phyloP scores from a whole-genome alignment of 2,888 invertebrate species.

The Antheraea yamamai region DNA sequence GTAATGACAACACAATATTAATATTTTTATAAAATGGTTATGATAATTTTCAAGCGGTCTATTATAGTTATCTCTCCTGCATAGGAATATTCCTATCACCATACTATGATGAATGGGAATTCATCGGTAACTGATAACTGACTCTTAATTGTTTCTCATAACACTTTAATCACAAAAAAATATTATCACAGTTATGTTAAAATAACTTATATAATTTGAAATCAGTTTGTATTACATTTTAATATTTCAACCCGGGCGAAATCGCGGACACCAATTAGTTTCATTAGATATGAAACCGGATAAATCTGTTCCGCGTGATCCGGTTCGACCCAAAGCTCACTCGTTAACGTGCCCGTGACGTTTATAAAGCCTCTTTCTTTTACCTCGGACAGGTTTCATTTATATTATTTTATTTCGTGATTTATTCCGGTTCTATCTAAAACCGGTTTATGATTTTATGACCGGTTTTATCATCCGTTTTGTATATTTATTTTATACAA shows the following conservation, averaged over 20 bases:
- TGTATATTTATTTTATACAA: not conserved
- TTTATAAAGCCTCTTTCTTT: not conserved
- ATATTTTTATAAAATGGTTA: no score
- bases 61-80: no score
- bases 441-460: not conserved
- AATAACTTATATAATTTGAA: no score
- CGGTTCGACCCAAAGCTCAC: not conserved
- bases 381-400: not conserved
- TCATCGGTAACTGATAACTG: no score
- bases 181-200: no score
- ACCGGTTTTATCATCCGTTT: not conserved
- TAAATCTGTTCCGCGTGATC: not conserved
- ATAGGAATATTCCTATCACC: no score
- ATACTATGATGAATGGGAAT: no score
- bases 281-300: not conserved
- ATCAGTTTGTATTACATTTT: no score
- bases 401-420: conserved; percentile 4
- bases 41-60: no score
- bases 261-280: not conserved
- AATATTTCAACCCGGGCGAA: not conserved
- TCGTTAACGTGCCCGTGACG: conserved; percentile 2
- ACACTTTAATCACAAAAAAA: no score
- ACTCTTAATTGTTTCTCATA: no score
- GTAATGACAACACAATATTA: no score
- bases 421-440: not conserved